These are phyloP conservation scores for Andrena flavipes DNA, from an alignment of 2,888 invertebrate genomes.

Conservation along the genomic window DNA sequence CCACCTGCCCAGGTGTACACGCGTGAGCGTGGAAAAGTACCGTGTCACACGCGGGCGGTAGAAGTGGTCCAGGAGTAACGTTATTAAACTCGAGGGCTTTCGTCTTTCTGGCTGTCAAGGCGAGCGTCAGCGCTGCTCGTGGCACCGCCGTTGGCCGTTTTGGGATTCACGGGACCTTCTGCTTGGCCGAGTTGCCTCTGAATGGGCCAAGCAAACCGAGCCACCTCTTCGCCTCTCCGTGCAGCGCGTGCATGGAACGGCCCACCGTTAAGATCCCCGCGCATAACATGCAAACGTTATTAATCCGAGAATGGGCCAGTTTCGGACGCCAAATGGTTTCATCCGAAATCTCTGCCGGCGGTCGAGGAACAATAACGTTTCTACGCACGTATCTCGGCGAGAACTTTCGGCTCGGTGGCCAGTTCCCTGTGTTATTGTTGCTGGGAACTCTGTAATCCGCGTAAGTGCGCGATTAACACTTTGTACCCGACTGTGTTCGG, in stretches of 20 bases:
- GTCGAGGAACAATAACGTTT: conserved; percentile 45
- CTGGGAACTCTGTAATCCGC: conserved; percentile 2
- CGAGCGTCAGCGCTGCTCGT: conserved; percentile 14
- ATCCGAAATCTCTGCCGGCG: conserved; percentile 27
- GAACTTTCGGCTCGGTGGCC: conserved; percentile 27
- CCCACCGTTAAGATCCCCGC: conserved; percentile 54
- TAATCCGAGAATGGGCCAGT: conserved; percentile 62
- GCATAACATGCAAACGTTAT: conserved; percentile 52
- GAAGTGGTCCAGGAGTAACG: conserved; percentile 51
- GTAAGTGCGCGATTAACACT: conserved; percentile 6
- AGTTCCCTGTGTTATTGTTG: conserved; percentile 8
- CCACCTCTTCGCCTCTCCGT: conserved; percentile 30
- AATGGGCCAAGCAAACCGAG: conserved; percentile 46
- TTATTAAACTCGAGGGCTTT: conserved; percentile 81
- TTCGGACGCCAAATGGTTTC: conserved; percentile 46
- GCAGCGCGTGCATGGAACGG: conserved; percentile 43
- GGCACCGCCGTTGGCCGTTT: conserved; percentile 52
- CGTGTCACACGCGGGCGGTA: not conserved
- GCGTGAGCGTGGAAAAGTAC: not conserved
- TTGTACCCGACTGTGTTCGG: not conserved
- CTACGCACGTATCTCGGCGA: not conserved
- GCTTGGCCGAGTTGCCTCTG: conserved; percentile 23
- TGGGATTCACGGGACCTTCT: conserved; percentile 46
- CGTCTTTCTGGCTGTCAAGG: conserved; percentile 78
- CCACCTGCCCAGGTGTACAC: not conserved